Base-by-base conservation (phyloP, 2,797 vertebrate species). In the Acanthurus leucopareius region DNA sequence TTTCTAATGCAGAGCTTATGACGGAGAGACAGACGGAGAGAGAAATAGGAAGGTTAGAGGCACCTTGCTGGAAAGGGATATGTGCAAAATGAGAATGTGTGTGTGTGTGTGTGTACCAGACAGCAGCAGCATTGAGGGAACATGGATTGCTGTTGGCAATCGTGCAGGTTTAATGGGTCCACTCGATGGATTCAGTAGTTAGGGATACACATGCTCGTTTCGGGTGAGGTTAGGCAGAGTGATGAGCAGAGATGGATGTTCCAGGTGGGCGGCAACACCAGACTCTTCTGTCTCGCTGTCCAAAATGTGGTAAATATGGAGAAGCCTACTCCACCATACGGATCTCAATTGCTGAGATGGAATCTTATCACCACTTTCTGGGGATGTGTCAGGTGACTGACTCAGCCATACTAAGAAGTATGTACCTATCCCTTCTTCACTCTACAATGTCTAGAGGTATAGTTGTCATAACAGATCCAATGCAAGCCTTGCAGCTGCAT, bases 281-380 rank as follows among this genome's bases (percentile, higher is more conserved):
- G 64, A 91, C 85, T n/a, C 81, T 94, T 82, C 90, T 86, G 73
- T 90, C 90, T 54, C 82, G 73, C 61, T 96, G 95, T 87, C 88
- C 19, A 10, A 86, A 79, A 58, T 96, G 96, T 77, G 94, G 95
- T 65, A 89, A 84, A 70, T 89, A 92, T 79, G 86, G 84, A 22
- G 82, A 75, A 38, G 83, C 73, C 65, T 97, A 94, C 75, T 94
- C 94, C 35, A 82, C 91, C n/a, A 91, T 97, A 69, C 93, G 94
- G 83, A 97, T 98, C 88, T 96, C 96, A 17, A 92, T 94, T 20
- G 94, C 91, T 42, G 97, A 98, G 93, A 98, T 98, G 97, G 94
- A 96, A 86, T 95, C 95, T 13, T 98, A 97, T 22, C 93, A 95
- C 82, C 92, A 77, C 85, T 95, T 98, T 85, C 85, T 97, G 78